These are phyloP conservation scores for Pempheris klunzingeri DNA, from an alignment of 2,797 vertebrate genomes.

Conservation along the genomic window DNA sequence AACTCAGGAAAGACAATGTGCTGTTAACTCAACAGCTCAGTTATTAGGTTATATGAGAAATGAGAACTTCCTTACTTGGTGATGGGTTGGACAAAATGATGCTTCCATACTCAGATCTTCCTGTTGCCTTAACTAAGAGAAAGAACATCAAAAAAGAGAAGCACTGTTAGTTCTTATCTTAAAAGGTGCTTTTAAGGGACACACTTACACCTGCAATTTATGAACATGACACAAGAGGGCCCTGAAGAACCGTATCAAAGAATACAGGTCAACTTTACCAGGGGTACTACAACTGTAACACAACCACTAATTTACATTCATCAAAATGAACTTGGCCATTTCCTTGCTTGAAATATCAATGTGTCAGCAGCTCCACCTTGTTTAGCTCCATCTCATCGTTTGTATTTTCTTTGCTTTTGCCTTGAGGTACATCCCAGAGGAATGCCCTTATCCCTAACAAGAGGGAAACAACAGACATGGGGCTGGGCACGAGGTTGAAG, in stretches of 20 bases:
- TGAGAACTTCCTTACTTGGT: constrained; percentile 88
- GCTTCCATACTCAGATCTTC: constrained; percentile 86
- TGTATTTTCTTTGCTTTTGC: constrained; percentile 53
- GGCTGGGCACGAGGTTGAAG: constrained; percentile 95
- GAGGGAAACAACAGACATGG: constrained; percentile 86
- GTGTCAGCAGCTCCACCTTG: constrained; percentile 65
- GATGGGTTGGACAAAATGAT: constrained; percentile 85
- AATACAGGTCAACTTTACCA: not conserved
- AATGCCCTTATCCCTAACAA: constrained; percentile 60
- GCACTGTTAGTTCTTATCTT: not conserved
- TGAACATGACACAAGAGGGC: constrained; percentile 45
- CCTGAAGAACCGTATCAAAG: not conserved
- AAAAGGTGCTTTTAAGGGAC: not conserved
- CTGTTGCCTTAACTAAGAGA: constrained; percentile 84
- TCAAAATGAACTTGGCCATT: not conserved
- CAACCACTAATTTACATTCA: not conserved
- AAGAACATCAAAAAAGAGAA: constrained; percentile 17
- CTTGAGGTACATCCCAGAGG: constrained; percentile 41
- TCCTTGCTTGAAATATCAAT: not conserved
- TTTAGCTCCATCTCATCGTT: constrained; percentile 72
- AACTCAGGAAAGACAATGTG: not conserved
- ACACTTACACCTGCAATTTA: not conserved
- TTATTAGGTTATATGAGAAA: not conserved
- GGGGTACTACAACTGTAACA: not conserved
- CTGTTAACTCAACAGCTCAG: not conserved